A percentile compares a stretch with the other conserved stretches of the same genome.
Evolutionary conservation across 2,113 vertebrate species (phyloP).

Genomic region (Eclectus roratus): DNA sequence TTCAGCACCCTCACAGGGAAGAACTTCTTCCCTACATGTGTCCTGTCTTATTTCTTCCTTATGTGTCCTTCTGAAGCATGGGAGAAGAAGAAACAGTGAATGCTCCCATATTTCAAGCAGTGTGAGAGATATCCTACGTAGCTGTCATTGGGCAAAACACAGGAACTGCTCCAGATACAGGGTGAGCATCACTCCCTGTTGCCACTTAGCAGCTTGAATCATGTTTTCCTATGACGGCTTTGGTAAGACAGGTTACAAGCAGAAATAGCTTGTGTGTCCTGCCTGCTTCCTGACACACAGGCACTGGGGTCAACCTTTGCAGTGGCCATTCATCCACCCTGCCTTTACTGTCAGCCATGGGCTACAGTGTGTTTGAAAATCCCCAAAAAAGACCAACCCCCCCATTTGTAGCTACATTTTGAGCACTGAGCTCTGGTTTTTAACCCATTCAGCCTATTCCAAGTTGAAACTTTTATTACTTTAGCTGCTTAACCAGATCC

Average conservation of each 20-base stretch:
- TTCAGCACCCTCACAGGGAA: neutral
- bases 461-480: neutral
- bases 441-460: neutral
- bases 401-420: neutral
- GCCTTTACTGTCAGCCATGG: neutral
- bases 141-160: neutral
- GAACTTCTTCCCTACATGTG: neutral
- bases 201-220: neutral
- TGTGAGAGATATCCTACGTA: fast-evolving
- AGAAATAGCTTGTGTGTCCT: neutral
- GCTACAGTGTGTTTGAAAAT: neutral
- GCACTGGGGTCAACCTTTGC: neutral
- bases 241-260: neutral
- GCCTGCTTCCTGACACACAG: fast-evolving
- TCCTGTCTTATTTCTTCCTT: neutral
- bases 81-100: neutral
- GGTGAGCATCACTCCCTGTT: neutral
- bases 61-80: neutral
- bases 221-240: neutral
- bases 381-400: neutral
- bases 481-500: neutral
- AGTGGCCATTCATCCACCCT: fast-evolving
- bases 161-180: neutral
- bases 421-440: neutral
- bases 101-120: fast-evolving